Conservation (phyloP, 2,888 invertebrate genomes). For the Agriopis leucophaearia region DNA sequence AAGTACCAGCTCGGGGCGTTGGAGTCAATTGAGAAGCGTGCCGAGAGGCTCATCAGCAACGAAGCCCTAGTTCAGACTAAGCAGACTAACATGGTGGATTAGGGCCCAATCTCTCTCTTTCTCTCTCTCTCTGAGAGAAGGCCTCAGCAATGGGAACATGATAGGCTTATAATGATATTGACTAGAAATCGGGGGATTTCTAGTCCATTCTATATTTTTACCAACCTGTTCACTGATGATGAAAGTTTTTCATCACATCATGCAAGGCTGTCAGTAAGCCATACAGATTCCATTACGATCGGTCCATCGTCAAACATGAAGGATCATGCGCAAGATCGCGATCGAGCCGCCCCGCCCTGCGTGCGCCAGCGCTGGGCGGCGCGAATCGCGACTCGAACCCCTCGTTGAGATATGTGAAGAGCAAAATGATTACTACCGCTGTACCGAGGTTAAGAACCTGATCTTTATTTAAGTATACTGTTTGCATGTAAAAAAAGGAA, state of each 20-base stretch:
- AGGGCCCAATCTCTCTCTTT: too few species aligned
- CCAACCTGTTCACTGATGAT: not conserved
- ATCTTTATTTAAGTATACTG: constrained; percentile 1
- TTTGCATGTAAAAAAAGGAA: too few species aligned
- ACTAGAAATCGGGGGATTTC: too few species aligned
- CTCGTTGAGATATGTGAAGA: constrained; percentile 44
- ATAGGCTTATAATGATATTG: too few species aligned
- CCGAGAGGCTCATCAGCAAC: too few species aligned
- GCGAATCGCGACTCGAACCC: constrained; percentile 41
- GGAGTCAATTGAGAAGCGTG: too few species aligned
- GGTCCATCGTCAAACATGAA: constrained; percentile 43
- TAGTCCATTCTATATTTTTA: too few species aligned
- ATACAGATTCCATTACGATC: constrained; percentile 47
- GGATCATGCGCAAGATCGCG: constrained; percentile 37
- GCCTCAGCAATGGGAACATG: too few species aligned
- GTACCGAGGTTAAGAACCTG: constrained; percentile 21
- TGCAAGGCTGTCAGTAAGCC: constrained; percentile 38
- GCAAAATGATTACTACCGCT: constrained; percentile 37
- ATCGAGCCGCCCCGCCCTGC: constrained; percentile 40
- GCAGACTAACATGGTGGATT: too few species aligned
- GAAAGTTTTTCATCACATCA: not conserved
- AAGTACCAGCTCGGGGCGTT: too few species aligned
- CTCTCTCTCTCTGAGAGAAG: too few species aligned
- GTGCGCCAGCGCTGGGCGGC: constrained; percentile 39
- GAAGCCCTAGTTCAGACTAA: too few species aligned